Conservation (phyloP, 2,888 invertebrate species). For the Trissonchulus sp. region DNA sequence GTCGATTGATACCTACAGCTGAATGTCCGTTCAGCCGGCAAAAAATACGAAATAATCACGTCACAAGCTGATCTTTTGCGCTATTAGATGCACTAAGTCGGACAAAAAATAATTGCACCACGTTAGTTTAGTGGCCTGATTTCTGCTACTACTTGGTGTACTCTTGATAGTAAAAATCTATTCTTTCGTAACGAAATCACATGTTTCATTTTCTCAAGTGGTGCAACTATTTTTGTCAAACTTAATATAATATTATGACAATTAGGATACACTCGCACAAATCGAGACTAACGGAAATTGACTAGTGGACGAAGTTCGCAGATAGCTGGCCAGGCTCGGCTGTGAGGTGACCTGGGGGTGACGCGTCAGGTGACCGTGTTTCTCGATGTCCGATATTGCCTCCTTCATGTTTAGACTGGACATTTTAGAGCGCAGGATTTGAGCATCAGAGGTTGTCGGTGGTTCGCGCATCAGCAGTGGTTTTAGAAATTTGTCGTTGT, state of each 20-base stretch:
- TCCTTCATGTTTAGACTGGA: conserved; percentile 33
- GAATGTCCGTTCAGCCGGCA: too few relatives aligned
- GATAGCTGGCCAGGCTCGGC: neutral
- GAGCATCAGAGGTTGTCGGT: conserved; percentile 25
- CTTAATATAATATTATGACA: neutral
- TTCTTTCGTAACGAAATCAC: too few relatives aligned
- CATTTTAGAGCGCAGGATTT: conserved; percentile 28
- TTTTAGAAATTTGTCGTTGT: conserved; percentile 85
- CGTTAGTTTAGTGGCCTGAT: too few relatives aligned
- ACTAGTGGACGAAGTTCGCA: neutral
- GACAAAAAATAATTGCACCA: neutral
- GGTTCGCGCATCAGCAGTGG: conserved; percentile 70
- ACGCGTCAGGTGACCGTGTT: conserved; percentile 2
- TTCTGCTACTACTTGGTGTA: too few relatives aligned
- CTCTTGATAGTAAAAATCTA: too few relatives aligned
- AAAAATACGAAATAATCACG: too few relatives aligned
- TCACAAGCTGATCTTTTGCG: too few relatives aligned
- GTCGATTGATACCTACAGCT: too few relatives aligned
- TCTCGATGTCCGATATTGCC: conserved; percentile 30
- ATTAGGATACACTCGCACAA: neutral
- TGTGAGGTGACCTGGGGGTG: neutral
- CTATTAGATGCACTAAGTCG: too few relatives aligned
- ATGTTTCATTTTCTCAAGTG: neutral
- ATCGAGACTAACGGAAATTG: neutral
- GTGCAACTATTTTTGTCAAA: neutral